These are phyloP conservation scores for Hippocampus comes DNA, from an alignment of 2,113 vertebrate species.

Conservation along the genomic window DNA sequence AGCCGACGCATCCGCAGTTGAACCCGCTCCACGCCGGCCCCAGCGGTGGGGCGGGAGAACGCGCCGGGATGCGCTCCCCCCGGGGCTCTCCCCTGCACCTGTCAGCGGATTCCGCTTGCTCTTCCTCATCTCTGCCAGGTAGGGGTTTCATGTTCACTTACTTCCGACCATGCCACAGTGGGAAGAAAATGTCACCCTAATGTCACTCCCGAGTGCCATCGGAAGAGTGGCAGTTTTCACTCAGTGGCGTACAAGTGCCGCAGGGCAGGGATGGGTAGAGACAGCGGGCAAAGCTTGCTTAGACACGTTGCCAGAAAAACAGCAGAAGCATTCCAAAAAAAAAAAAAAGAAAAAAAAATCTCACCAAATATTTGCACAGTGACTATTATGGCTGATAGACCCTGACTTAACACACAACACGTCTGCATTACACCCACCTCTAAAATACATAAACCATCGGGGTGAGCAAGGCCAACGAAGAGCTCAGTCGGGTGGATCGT, in stretches of 20 bases:
- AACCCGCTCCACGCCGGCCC: constrained; percentile 28
- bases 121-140: constrained; percentile 63
- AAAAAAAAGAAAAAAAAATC: constrained; percentile 2
- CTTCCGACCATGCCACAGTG: constrained; percentile 50
- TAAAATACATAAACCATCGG: background rate
- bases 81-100: constrained; percentile 46
- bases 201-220: constrained; percentile 50
- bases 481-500: background rate
- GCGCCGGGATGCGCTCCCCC: constrained; percentile 38
- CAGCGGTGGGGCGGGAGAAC: constrained; percentile 42
- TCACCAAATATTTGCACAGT: constrained; percentile 32
- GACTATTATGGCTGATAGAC: background rate
- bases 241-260: constrained; percentile 39
- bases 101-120: constrained; percentile 44
- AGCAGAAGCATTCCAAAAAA: constrained; percentile 13
- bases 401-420: background rate
- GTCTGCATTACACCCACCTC: background rate
- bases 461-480: background rate
- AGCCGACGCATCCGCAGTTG: constrained; percentile 21
- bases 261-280: constrained; percentile 43
- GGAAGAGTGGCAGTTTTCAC: constrained; percentile 59
- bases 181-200: constrained; percentile 66
- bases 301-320: constrained; percentile 17
- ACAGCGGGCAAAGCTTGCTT: constrained; percentile 10
- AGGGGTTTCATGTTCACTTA: constrained; percentile 45